phyloP scores from a whole-genome alignment of 2,113 vertebrate genomes.

The Pluvianellus socialis region DNA sequence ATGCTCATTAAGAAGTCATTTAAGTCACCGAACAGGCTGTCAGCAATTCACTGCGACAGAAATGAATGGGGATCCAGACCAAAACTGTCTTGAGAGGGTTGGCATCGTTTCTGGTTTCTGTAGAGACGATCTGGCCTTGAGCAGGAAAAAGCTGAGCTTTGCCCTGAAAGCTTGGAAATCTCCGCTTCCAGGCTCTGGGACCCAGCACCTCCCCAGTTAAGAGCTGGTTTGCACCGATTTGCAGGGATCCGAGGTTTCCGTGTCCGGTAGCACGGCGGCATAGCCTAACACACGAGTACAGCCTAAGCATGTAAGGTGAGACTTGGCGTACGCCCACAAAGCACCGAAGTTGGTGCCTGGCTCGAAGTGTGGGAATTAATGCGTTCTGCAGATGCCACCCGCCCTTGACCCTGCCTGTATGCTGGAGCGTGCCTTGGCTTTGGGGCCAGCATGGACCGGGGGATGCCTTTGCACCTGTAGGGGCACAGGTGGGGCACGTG shows the following conservation, averaged over 20 bases:
- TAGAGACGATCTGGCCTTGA: neutral
- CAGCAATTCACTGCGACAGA: neutral
- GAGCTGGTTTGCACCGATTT: neutral
- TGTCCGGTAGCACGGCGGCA: neutral
- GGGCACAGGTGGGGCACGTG: neutral
- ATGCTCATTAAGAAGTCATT: neutral
- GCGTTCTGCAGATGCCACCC: neutral
- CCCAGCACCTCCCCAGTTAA: neutral
- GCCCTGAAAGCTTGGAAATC: neutral
- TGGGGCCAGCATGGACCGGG: neutral
- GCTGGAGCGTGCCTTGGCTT: neutral
- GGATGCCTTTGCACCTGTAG: neutral
- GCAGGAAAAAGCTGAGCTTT: neutral
- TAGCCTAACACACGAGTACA: neutral
- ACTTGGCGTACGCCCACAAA: neutral
- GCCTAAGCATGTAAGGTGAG: neutral
- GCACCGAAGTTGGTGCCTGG: neutral
- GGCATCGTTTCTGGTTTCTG: neutral
- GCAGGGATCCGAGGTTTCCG: fast-evolving
- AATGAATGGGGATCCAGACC: neutral
- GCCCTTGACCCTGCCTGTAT: neutral
- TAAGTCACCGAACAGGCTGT: neutral
- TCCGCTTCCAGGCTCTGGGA: neutral
- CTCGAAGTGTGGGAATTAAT: neutral
- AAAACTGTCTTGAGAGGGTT: neutral